Conservation (phyloP, 1,140 invertebrate genomes). For the Drosophila hydei region DNA sequence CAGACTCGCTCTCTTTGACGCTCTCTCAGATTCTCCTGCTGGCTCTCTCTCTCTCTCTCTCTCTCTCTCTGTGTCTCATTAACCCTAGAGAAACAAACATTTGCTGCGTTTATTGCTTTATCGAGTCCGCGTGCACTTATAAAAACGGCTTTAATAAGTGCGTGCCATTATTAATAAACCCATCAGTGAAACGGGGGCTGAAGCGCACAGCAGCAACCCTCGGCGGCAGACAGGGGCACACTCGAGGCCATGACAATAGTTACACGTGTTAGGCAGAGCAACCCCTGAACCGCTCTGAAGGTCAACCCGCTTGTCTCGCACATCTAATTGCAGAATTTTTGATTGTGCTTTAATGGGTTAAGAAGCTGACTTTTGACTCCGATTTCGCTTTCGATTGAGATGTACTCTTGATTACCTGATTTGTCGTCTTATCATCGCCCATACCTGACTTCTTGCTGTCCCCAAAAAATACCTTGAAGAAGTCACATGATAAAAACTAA, state of each 20-base stretch:
- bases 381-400: neutral
- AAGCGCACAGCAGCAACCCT: conserved; percentile 53
- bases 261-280: conserved; percentile 70
- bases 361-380: conserved; percentile 67
- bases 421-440: conserved; percentile 1
- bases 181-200: conserved; percentile 61
- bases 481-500: conserved; percentile 50
- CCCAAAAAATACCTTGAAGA: conserved; percentile 64
- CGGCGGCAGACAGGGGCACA: conserved; percentile 16
- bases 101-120: conserved; percentile 62
- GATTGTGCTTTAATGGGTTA: conserved; percentile 79
- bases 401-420: conserved; percentile 1
- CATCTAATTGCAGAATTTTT: conserved; percentile 72
- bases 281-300: conserved; percentile 57
- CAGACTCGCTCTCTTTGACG: neutral
- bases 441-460: conserved; percentile 11
- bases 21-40: neutral
- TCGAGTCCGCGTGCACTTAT: conserved; percentile 51
- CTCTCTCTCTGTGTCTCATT: conserved; percentile 52
- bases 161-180: conserved; percentile 65
- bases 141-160: conserved; percentile 40
- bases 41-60: conserved; percentile 20
- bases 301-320: conserved; percentile 58
- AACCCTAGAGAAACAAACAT: conserved; percentile 71
- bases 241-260: conserved; percentile 56